Evolutionary conservation across 1,140 invertebrate species (phyloP).

Genomic region (Drosophila repleta): DNA sequence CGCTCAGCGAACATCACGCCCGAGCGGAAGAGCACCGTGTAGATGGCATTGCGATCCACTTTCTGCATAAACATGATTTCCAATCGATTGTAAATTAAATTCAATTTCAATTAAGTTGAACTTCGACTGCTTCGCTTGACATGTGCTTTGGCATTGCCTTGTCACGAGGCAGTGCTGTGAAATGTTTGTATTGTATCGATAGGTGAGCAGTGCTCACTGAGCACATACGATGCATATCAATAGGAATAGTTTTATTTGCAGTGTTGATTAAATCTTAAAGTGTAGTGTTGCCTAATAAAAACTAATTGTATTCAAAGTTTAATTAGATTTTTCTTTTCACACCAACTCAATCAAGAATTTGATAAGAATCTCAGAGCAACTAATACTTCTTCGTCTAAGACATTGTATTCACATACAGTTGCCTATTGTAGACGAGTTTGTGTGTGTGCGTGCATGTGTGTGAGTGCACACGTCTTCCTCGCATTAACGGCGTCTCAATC

Average conservation of each 20-base stretch:
- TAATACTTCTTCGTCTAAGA: not conserved
- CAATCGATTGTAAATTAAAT: not conserved
- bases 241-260: too few relatives aligned
- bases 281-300: too few relatives aligned
- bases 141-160: not conserved
- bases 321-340: too few relatives aligned
- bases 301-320: too few relatives aligned
- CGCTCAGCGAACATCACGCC: conserved; percentile 34
- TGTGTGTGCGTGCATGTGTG: not conserved
- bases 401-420: not conserved
- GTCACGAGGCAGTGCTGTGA: not conserved
- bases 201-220: not conserved
- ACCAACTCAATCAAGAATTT: too few relatives aligned
- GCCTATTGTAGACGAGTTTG: not conserved
- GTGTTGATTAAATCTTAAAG: too few relatives aligned
- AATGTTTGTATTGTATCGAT: not conserved
- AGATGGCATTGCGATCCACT: conserved; percentile 31
- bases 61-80: conserved; percentile 31
- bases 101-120: not conserved
- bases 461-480: not conserved
- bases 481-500: not conserved
- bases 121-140: not conserved
- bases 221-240: too few relatives aligned
- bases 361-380: too few relatives aligned
- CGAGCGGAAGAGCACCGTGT: conserved; percentile 25